phyloP scores from a whole-genome alignment of 2,113 vertebrate genomes.

The Columba janthina region DNA sequence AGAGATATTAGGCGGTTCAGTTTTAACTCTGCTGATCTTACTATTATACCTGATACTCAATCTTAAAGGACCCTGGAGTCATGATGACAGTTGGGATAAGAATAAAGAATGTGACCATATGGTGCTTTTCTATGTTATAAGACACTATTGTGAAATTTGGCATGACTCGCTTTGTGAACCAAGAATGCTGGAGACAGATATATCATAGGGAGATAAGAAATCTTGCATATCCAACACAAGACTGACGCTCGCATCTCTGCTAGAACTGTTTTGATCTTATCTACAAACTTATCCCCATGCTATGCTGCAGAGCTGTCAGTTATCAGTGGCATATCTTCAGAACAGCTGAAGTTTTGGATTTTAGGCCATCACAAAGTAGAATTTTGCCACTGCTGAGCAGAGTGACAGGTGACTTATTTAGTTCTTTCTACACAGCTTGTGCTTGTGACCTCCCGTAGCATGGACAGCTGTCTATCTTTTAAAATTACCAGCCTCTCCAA shows the following conservation, averaged over 20 bases:
- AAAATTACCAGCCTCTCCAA: slow-evolving; percentile 9
- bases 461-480: slow-evolving; percentile 46
- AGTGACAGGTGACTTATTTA: slow-evolving; percentile 53
- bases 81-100: slow-evolving; percentile 16
- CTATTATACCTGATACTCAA: background rate
- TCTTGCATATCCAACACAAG: background rate
- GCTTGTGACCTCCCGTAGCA: background rate
- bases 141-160: slow-evolving; percentile 25
- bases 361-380: background rate
- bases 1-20: background rate
- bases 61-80: background rate
- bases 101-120: slow-evolving; percentile 26
- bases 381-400: slow-evolving; percentile 20
- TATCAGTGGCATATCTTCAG: background rate
- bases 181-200: background rate
- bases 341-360: slow-evolving; percentile 14
- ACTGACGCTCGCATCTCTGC: background rate
- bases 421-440: slow-evolving; percentile 17
- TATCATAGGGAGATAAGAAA: slow-evolving; percentile 12
- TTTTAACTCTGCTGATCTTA: slow-evolving; percentile 1
- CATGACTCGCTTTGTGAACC: slow-evolving; percentile 4
- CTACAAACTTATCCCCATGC: background rate
- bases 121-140: slow-evolving; percentile 21
- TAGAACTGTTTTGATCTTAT: slow-evolving; percentile 36
- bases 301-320: background rate